Conservation (phyloP, 2,797 vertebrate genomes). For the Typhlichthys eigenmanni region DNA sequence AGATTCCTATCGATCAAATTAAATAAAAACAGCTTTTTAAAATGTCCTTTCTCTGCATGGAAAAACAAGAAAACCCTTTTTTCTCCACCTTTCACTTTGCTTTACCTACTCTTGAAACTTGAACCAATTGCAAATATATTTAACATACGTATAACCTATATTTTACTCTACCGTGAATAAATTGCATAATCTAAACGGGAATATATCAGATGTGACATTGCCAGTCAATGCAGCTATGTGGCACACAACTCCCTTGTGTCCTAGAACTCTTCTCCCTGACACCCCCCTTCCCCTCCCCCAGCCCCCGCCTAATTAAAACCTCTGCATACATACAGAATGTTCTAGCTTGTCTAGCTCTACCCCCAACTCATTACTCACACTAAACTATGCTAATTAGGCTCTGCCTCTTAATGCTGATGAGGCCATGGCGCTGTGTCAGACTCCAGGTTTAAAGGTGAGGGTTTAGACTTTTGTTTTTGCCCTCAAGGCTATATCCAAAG, state of each 20-base stretch:
- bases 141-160: no score
- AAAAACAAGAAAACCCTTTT: neutral
- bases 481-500: constrained; percentile 59
- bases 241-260: constrained; percentile 30
- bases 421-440: constrained; percentile 16
- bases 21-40: constrained; percentile 10
- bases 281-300: constrained; percentile 5
- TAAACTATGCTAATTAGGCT: constrained; percentile 63
- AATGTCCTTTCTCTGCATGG: neutral
- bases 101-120: constrained; percentile 8
- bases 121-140: no score
- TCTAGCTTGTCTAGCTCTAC: constrained; percentile 11
- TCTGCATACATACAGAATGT: constrained; percentile 42
- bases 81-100: neutral
- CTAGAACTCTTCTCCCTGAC: constrained; percentile 16
- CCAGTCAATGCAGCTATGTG: constrained; percentile 21
- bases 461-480: constrained; percentile 42
- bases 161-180: no score
- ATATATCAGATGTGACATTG: neutral
- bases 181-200: neutral
- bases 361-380: constrained; percentile 47
- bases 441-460: constrained; percentile 33
- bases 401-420: constrained; percentile 34
- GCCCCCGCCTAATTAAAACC: constrained; percentile 56
- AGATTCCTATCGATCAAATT: constrained; percentile 12